Conservation (phyloP, 64 coral and sea anemone genomes). For the Stichodactyla helianthus region DNA sequence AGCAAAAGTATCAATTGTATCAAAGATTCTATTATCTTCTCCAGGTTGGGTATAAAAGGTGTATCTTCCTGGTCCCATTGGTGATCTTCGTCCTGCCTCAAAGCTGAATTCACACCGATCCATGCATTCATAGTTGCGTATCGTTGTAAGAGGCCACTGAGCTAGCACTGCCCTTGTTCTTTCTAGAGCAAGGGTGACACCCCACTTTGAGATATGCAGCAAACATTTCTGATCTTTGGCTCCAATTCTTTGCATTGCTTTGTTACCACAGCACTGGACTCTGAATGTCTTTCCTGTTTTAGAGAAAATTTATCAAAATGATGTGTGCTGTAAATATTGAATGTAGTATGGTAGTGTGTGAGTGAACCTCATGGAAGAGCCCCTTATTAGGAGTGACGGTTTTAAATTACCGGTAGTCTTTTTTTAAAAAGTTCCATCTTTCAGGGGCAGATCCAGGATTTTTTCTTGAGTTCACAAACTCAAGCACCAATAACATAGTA, state of each 20-base stretch:
- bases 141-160: constrained; percentile 96
- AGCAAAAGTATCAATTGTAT: constrained; percentile 87
- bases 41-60: constrained; percentile 58
- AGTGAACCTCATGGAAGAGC: too few species aligned
- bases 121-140: constrained; percentile 86
- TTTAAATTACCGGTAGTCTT: too few species aligned
- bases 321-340: too few species aligned
- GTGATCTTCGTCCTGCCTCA: constrained; percentile 85
- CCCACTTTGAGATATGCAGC: constrained; percentile 86
- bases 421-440: too few species aligned
- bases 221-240: constrained; percentile 86
- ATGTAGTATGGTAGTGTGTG: too few species aligned
- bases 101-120: constrained; percentile 87
- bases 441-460: too few species aligned
- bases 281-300: constrained; percentile 70
- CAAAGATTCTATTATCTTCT: constrained; percentile 93
- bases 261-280: constrained; percentile 76
- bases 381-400: too few species aligned
- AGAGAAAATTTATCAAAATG: not conserved
- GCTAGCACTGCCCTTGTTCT: constrained; percentile 82
- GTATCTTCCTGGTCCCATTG: constrained; percentile 92
- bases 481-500: too few species aligned
- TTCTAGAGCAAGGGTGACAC: constrained; percentile 81
- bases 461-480: too few species aligned
- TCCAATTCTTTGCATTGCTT: constrained; percentile 89